These are phyloP conservation scores for Cephalotes varians DNA, from an alignment of 2,888 invertebrate species.

Conservation along the genomic window DNA sequence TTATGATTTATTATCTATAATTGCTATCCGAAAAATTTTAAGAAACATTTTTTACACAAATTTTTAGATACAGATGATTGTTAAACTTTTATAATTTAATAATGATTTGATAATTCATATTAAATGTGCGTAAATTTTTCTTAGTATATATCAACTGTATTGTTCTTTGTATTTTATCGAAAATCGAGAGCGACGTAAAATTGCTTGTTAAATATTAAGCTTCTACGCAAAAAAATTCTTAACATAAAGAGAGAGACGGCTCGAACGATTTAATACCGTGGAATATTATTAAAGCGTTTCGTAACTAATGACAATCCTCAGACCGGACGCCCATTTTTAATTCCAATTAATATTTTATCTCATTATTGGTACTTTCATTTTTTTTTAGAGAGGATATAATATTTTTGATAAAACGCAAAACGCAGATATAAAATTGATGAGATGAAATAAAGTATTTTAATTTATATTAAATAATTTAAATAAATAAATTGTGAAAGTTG, in stretches of 20 bases:
- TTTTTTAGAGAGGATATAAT: not conserved
- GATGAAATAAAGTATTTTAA: not conserved
- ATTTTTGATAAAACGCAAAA: too few species aligned
- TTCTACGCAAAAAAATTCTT: conserved; percentile 2
- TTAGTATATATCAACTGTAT: not conserved
- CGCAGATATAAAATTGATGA: not conserved
- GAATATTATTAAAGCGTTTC: not conserved
- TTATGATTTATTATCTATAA: not conserved
- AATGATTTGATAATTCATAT: not conserved
- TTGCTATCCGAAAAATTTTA: not conserved
- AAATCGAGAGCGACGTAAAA: conserved; percentile 16
- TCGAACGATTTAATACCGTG: not conserved
- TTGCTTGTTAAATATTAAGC: conserved; percentile 20
- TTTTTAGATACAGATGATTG: not conserved
- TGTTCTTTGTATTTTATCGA: not conserved
- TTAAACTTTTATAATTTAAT: not conserved
- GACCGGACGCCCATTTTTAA: not conserved
- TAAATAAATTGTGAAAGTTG: not conserved
- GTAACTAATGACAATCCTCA: not conserved
- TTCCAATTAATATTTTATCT: conserved; percentile 2
- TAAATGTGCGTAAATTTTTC: not conserved
- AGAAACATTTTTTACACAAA: not conserved
- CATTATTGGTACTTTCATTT: not conserved
- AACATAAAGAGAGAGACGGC: not conserved
- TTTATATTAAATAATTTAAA: not conserved